Evolutionary conservation across 2,888 invertebrate genomes (phyloP).

Genomic region (Eretmocerus hayati): DNA sequence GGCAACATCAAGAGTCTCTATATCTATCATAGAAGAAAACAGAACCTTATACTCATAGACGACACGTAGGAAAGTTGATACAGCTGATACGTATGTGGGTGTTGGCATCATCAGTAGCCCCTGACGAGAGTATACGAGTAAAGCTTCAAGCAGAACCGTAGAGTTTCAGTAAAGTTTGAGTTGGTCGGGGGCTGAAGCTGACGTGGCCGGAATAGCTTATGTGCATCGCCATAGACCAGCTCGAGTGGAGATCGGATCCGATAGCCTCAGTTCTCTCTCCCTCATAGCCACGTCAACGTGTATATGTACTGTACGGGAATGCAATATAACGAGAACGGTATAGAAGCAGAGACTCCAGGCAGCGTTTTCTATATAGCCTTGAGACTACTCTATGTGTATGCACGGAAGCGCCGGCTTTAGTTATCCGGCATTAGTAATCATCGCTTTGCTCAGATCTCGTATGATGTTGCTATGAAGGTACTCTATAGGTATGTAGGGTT

Average conservation of each 20-base stretch:
- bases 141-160: neutral
- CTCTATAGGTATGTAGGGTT: too few relatives aligned
- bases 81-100: too few relatives aligned
- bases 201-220: slow-evolving; percentile 45
- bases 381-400: neutral
- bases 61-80: slow-evolving; percentile 46
- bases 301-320: slow-evolving; percentile 20
- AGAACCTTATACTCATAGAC: slow-evolving; percentile 1
- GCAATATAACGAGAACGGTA: slow-evolving; percentile 20
- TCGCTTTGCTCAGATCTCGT: slow-evolving; percentile 4
- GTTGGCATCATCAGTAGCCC: slow-evolving; percentile 36
- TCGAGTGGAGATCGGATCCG: slow-evolving; percentile 18
- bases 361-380: neutral
- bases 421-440: slow-evolving; percentile 22
- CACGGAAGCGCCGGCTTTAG: slow-evolving; percentile 14
- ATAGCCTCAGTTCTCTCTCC: slow-evolving; percentile 2
- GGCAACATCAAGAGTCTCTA: slow-evolving; percentile 7
- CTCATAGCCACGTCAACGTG: slow-evolving; percentile 1
- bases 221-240: slow-evolving; percentile 15
- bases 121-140: neutral
- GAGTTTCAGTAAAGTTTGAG: slow-evolving; percentile 37
- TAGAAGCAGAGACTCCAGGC: slow-evolving; percentile 11
- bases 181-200: slow-evolving; percentile 36
- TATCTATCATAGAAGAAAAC: too few relatives aligned
- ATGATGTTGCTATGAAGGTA: too few relatives aligned